A percentile compares a stretch with the other conserved stretches of the same genome.
These are phyloP conservation scores for Nixonia krombeini DNA, from an alignment of 1,140 invertebrate species.

Conservation along the genomic window DNA sequence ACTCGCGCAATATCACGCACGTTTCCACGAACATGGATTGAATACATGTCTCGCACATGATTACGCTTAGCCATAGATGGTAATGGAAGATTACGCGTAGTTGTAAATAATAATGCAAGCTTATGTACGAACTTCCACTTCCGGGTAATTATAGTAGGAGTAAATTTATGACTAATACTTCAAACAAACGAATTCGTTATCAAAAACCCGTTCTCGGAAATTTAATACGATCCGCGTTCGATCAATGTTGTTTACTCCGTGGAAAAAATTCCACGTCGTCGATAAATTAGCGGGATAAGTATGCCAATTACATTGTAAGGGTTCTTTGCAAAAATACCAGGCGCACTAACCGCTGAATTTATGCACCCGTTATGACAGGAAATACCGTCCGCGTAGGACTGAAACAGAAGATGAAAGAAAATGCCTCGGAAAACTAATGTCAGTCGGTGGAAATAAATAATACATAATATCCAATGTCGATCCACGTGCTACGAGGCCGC, in stretches of 20 bases:
- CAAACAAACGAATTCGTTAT: too few species aligned
- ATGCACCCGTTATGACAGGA: neutral
- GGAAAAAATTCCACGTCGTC: slow-evolving; percentile 5
- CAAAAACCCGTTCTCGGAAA: neutral
- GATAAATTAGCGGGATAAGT: slow-evolving; percentile 24
- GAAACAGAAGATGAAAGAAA: slow-evolving; percentile 38
- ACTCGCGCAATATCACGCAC: too few species aligned
- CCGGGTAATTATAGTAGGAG: neutral
- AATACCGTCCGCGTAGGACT: neutral
- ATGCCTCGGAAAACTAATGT: slow-evolving; percentile 20
- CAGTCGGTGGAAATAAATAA: slow-evolving; percentile 10
- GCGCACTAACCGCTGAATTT: slow-evolving; percentile 20
- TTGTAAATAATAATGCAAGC: too few species aligned
- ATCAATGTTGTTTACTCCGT: slow-evolving; percentile 12
- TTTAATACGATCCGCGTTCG: neutral
- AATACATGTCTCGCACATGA: too few species aligned
- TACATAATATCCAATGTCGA: slow-evolving; percentile 18
- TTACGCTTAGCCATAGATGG: too few species aligned
- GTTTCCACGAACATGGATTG: too few species aligned
- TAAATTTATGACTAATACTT: neutral
- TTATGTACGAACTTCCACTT: too few species aligned
- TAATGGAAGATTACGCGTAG: too few species aligned
- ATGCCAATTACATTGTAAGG: slow-evolving; percentile 2
- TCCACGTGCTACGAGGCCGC: neutral
- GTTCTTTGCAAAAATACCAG: slow-evolving; percentile 2